Conservation (phyloP, 2,113 vertebrate species). For the Carollia perspicillata region DNA sequence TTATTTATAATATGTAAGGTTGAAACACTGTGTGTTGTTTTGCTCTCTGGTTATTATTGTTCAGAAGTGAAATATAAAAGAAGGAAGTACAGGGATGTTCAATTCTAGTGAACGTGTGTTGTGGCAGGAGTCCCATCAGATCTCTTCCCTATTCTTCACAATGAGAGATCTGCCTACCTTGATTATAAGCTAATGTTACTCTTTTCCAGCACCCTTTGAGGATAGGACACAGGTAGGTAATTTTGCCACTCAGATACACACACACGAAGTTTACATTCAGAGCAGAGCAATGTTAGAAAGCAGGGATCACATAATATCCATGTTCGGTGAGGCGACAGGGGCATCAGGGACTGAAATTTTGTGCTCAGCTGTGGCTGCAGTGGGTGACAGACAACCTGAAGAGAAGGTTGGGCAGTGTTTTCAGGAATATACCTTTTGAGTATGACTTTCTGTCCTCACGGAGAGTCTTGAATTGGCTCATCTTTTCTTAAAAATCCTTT, state of each 20-base stretch:
- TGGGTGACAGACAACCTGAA: not conserved
- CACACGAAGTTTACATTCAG: not conserved
- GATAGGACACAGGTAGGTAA: not conserved
- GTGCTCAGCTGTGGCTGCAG: not conserved
- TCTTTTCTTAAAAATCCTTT: not conserved
- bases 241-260: not conserved
- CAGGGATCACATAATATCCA: not conserved
- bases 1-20: not conserved
- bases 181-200: not conserved
- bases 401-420: not conserved
- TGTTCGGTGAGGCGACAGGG: not conserved
- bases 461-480: not conserved
- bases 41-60: not conserved
- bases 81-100: not conserved
- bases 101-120: not conserved
- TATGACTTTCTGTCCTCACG: not conserved
- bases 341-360: not conserved
- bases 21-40: not conserved
- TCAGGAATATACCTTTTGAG: not conserved
- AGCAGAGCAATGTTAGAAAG: not conserved
- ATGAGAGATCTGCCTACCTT: not conserved
- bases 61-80: not conserved
- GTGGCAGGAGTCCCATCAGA: not conserved
- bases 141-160: not conserved
- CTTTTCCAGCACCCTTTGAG: not conserved